Conservation (phyloP, 2,797 vertebrate genomes). For the Mus caroli region DNA sequence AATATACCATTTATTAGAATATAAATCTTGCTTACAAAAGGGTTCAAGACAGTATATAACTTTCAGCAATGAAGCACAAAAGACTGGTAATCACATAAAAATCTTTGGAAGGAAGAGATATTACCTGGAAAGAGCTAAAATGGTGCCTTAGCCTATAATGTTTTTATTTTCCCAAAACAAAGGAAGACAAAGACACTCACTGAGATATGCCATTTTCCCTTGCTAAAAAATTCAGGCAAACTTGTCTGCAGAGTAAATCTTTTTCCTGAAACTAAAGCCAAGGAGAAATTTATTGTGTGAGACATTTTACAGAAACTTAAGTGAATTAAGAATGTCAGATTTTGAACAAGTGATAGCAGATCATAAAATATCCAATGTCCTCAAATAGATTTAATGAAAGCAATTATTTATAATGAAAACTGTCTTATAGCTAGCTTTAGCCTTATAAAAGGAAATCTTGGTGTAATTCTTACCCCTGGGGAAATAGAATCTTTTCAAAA, state of each 20-base stretch:
- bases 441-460: constrained; percentile 47
- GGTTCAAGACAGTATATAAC: not conserved
- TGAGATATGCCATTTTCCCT: constrained; percentile 22
- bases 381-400: constrained; percentile 68
- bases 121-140: constrained; percentile 33
- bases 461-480: constrained; percentile 48
- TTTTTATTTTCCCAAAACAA: constrained; percentile 61
- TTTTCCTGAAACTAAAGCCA: constrained; percentile 56
- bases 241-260: constrained; percentile 42
- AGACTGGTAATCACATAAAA: not conserved
- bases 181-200: constrained; percentile 37
- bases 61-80: constrained; percentile 27
- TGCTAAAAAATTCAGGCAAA: constrained; percentile 47
- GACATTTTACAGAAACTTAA: constrained; percentile 61
- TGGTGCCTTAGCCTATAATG: not conserved
- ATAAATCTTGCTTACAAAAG: constrained; percentile 58
- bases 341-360: constrained; percentile 50
- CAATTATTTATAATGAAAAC: constrained; percentile 73
- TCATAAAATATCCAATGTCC: constrained; percentile 64
- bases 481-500: constrained; percentile 58
- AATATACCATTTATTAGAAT: constrained; percentile 48
- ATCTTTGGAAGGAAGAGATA: constrained; percentile 17
- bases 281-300: constrained; percentile 68
- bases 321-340: constrained; percentile 69
- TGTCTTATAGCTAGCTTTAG: constrained; percentile 25